phyloP scores from a whole-genome alignment of 2,113 vertebrate species.

The Megalops atlanticus region DNA sequence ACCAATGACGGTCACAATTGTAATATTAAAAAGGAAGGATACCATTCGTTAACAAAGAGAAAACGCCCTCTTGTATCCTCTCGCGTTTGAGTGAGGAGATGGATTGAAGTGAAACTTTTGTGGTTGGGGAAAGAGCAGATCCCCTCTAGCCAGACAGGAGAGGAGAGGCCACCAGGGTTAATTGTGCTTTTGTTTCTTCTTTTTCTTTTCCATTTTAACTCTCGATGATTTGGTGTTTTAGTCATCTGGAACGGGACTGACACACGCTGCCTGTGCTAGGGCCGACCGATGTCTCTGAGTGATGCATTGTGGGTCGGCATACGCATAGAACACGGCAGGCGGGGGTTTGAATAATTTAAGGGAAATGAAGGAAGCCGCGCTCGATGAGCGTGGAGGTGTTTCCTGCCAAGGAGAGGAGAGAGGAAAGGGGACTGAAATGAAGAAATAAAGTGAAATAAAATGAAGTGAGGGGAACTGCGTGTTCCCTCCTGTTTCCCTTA shows the following conservation, averaged over 20 bases:
- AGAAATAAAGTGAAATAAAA: no score
- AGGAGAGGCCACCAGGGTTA: not conserved
- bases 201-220: not conserved
- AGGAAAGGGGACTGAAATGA: not conserved
- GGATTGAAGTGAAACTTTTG: conserved; percentile 57
- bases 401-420: no score
- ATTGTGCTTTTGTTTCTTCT: not conserved
- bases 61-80: conserved; percentile 36
- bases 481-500: no score
- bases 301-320: not conserved
- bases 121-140: conserved; percentile 42
- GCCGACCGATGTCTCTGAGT: not conserved
- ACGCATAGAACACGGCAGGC: not conserved
- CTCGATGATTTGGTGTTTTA: not conserved
- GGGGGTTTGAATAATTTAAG: no score
- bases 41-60: conserved; percentile 57
- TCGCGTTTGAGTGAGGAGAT: conserved; percentile 12
- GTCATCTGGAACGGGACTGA: conserved; percentile 1
- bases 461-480: no score
- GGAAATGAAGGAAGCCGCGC: no score
- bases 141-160: not conserved
- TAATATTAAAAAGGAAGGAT: conserved; percentile 11
- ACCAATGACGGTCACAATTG: not conserved
- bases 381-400: no score
- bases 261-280: not conserved